Evolutionary conservation across 2,797 vertebrate genomes (phyloP), one percentile per base, ranked within the genome.

Genomic region (Psittacula echo): DNA sequence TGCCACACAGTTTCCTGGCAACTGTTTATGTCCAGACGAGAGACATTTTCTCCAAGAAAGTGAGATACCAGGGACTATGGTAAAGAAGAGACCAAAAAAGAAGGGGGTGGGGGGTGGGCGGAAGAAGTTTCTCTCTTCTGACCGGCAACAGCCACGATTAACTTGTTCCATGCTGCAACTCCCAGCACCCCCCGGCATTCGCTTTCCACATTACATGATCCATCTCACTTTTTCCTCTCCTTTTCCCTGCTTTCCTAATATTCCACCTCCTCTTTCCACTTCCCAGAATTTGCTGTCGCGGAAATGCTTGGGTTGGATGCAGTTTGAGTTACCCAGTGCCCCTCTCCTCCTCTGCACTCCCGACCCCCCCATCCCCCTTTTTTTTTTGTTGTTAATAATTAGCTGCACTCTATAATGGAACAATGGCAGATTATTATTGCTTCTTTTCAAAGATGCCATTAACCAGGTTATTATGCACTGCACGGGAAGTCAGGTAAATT

Each of bases 401-500:
- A 97, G 88, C 94, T 77, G 51, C 95, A 41, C 75, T 91, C 88
- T 89, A 86, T 94, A 95, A 96, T 95, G 93, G 95, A 95, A 91
- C 91, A 93, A 94, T 82, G 78, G 90, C 27, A 74, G 82, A 79
- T 82, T 60, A 96, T 96, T 79, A 95, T 93, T 85, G 89, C 77
- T 79, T 3, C 86, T 91, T 92, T 82, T 24, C 84, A 76, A 71
- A 89, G 91, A 86, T 89, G 34, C 94, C 94, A 97, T 97, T 96
- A 96, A 73, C 89, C 37, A 85, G 87, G 91, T 96, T 91, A 97
- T 97, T 96, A 96, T 21, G 89, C 93, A 20, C 86, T 66, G 79
- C 88, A 64, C 79, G 90, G 96, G 91, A 96, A 96, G 89, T 83
- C 93, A 97, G 96, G 96, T 96, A 97, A 96, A 97, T 97, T 96